phyloP scores from a whole-genome alignment of 1,140 invertebrate genomes.

The Macrobrachium rosenbergii region DNA sequence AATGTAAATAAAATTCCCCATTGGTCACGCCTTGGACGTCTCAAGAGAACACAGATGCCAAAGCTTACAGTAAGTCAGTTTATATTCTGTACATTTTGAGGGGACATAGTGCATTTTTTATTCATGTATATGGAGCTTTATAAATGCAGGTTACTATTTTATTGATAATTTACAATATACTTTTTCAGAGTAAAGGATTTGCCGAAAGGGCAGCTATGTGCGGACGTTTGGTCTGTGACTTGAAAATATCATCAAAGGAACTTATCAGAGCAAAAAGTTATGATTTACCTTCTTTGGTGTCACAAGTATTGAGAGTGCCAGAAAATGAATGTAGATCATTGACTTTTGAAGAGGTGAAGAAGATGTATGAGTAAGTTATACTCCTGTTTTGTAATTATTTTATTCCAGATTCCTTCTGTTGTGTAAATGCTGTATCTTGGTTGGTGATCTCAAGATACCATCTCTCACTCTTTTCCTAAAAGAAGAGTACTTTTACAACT shows the following conservation, averaged over 20 bases:
- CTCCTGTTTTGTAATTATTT: background rate
- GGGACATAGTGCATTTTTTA: background rate
- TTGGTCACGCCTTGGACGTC: slow-evolving; percentile 91
- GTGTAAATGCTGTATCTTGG: no score
- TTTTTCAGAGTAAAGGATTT: slow-evolving; percentile 70
- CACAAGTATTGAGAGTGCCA: slow-evolving; percentile 73
- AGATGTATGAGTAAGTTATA: slow-evolving; percentile 72
- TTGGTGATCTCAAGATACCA: no score
- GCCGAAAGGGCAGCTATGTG: slow-evolving; percentile 75
- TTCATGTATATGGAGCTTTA: background rate
- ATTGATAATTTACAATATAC: slow-evolving; percentile 69
- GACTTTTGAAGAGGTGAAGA: slow-evolving; percentile 78
- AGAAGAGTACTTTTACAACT: no score
- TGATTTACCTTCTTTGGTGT: slow-evolving; percentile 85
- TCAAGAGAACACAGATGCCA: slow-evolving; percentile 77
- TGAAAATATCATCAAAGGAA: slow-evolving; percentile 94
- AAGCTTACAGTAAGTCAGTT: slow-evolving; percentile 73
- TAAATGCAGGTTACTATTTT: slow-evolving; percentile 26
- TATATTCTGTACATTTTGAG: background rate
- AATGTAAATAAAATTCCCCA: slow-evolving; percentile 81
- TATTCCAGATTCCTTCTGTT: no score
- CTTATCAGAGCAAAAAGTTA: slow-evolving; percentile 91
- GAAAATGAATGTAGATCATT: slow-evolving; percentile 80
- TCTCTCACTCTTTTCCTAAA: no score
- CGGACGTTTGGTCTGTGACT: slow-evolving; percentile 93